Evolutionary conservation across 2,888 invertebrate species (phyloP), one percentile per base, ranked within the genome.

Genomic region (Lathronympha strigana): DNA sequence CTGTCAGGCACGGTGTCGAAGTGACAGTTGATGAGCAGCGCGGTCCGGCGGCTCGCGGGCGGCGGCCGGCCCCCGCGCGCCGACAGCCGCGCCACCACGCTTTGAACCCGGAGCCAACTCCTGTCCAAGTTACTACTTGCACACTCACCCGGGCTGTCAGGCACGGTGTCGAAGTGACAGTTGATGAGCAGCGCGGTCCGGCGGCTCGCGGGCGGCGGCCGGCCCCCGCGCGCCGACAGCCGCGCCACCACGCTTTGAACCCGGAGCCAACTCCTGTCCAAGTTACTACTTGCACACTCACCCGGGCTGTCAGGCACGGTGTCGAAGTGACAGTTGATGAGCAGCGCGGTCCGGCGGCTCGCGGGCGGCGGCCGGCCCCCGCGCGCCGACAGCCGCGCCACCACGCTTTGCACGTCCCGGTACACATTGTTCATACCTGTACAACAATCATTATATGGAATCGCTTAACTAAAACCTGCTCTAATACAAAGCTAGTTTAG

Each of bases 311-410:
- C 96, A 38, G 96, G 94, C 73, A 97, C 97, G 58, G 96, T 95
- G 91, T 98, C 98, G 90, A 95, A 97, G 91, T 98, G 98, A 79
- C 98, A 97, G 90, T 98, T 98, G 74, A 98, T 88, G 76, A 98
- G 92, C 68, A 98, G 87, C 73, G 95, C 95, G 69, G 92, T 82
- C 72, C 93, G 92, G 2, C 86, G 82, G 67, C 83, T 76, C 33
- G 79, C 76, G 28, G 71, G 73, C 0, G 25, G 68, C 72, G 76
- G 69, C 80, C 95, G 94, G 68, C 94, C 93, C 45, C 71, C 66
- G 54, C 62, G 75, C 67, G 76, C 75, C 63, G 79, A 73, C 74
- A 86, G 77, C 55, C 88, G 84, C 45, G 95, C 97, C 71, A 97
- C 92, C 72, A 98, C 94, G 88, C 96, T 97, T 82, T 95, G 95